These are phyloP conservation scores for Micropterix aruncella DNA, from an alignment of 2,888 invertebrate species.

Conservation along the genomic window DNA sequence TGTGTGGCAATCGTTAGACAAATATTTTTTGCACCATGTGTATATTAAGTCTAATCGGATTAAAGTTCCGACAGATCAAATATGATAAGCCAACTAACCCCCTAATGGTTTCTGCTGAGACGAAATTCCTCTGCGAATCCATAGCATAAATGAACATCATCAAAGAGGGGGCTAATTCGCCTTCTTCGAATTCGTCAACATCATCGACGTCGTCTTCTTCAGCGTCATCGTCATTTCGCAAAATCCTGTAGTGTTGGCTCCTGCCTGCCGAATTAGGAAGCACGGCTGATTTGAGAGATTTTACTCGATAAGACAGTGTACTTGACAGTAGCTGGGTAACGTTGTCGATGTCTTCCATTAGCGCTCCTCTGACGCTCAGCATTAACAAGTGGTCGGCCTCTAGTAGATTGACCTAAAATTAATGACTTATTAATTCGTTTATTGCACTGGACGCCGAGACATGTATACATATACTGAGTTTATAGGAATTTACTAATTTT, in stretches of 20 bases:
- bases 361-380: conserved; percentile 24
- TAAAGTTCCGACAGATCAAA: too few relatives aligned
- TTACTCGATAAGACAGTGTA: background rate
- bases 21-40: too few relatives aligned
- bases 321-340: background rate
- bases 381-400: conserved; percentile 27
- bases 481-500: too few relatives aligned
- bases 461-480: too few relatives aligned
- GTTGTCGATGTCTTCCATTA: conserved; percentile 18
- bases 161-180: background rate
- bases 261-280: background rate
- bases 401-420: conserved; percentile 31
- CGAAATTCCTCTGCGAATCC: background rate
- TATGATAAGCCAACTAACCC: too few relatives aligned
- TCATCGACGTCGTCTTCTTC: background rate
- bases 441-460: background rate
- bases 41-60: too few relatives aligned
- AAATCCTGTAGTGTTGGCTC: background rate
- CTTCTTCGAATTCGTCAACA: background rate
- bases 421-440: conserved; percentile 7
- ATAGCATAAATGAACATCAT: background rate
- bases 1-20: too few relatives aligned
- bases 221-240: background rate
- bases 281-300: background rate
- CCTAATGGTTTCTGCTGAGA: background rate